Evolutionary conservation across 2,797 vertebrate species (phyloP).

Genomic region (Natrix natrix): DNA sequence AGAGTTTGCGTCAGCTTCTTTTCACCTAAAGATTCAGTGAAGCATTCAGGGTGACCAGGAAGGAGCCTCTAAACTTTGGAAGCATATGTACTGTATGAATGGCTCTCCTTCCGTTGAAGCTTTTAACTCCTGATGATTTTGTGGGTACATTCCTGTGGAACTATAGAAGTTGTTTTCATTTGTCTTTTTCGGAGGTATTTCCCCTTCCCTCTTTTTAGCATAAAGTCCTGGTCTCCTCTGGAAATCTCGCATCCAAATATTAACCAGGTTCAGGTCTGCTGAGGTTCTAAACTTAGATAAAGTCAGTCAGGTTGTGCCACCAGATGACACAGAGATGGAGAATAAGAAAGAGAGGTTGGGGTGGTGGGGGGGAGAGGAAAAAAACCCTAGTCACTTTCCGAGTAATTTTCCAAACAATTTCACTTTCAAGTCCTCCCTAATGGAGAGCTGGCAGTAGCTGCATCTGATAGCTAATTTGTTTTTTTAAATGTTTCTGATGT

Average conservation of each 20-base stretch:
- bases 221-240: neutral
- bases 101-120: neutral
- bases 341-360: neutral
- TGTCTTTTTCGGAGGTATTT: neutral
- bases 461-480: constrained; percentile 49
- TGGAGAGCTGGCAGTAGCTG: constrained; percentile 21
- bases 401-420: constrained; percentile 56
- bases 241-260: neutral
- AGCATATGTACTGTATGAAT: too few relatives aligned
- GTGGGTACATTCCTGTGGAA: neutral
- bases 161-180: neutral
- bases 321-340: neutral
- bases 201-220: neutral
- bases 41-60: neutral
- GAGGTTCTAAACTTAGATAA: neutral
- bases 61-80: neutral
- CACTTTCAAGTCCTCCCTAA: constrained; percentile 50
- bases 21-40: neutral
- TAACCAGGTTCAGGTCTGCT: neutral
- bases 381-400: constrained; percentile 31
- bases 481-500: constrained; percentile 46
- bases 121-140: neutral
- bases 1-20: neutral
- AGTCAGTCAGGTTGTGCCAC: neutral
- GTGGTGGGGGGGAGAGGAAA: neutral